Percentiles rank a stretch among this genome's conserved stretches.
Conservation (phyloP, 1,140 invertebrate genomes). For the Arion vulgaris region DNA sequence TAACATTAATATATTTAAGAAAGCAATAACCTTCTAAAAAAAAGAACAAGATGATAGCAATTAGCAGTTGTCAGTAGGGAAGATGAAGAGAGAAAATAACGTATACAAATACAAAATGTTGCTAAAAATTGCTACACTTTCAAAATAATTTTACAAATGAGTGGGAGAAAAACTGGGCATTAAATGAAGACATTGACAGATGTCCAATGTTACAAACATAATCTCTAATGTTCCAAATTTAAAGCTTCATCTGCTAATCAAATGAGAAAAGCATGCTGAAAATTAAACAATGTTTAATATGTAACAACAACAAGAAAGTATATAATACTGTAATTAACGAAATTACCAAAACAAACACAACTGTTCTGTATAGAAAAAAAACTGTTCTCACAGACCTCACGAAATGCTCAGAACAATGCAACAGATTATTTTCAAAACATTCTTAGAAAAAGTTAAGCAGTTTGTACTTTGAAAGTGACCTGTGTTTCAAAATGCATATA, state of each 20-base stretch:
- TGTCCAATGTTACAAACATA: background rate
- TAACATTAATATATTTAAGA: slow-evolving; percentile 24
- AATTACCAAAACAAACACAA: background rate
- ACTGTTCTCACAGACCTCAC: background rate
- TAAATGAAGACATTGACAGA: background rate
- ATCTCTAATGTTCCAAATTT: background rate
- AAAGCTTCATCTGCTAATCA: background rate
- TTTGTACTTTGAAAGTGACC: background rate
- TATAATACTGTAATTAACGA: background rate
- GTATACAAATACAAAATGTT: background rate
- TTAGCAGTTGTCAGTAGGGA: no score
- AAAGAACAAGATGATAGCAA: background rate
- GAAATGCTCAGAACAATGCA: background rate
- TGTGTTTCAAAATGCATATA: no score
- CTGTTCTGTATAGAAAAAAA: background rate
- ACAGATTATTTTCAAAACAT: background rate
- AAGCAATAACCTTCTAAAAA: background rate
- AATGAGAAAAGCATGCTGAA: background rate
- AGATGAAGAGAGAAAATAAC: background rate
- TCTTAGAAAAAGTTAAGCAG: background rate
- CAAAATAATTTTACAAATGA: background rate
- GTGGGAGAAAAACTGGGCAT: background rate
- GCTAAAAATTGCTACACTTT: background rate
- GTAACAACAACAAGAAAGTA: background rate
- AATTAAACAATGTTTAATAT: background rate